phyloP scores from a whole-genome alignment of 1,140 invertebrate genomes.

The Linepithema humile region DNA sequence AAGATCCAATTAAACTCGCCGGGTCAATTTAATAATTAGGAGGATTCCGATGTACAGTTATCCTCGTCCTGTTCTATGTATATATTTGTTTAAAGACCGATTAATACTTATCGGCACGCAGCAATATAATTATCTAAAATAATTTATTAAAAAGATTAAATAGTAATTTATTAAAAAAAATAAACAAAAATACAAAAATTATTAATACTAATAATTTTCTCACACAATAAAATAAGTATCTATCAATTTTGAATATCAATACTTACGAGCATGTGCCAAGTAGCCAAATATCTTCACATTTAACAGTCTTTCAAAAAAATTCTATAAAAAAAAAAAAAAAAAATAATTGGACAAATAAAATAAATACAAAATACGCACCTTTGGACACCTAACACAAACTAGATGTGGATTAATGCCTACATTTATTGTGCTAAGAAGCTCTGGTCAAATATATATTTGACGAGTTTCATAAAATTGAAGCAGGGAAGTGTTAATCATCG shows the following conservation, averaged over 20 bases:
- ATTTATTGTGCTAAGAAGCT: too few relatives aligned
- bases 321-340: not conserved
- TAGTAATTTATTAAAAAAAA: not conserved
- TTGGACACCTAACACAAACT: too few relatives aligned
- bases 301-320: too few relatives aligned
- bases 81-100: not conserved
- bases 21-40: constrained; percentile 76
- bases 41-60: not conserved
- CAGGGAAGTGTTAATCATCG: too few relatives aligned
- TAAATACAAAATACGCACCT: not conserved
- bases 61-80: not conserved
- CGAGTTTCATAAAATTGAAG: not conserved
- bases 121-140: not conserved
- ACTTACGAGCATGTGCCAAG: too few relatives aligned
- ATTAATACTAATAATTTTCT: not conserved
- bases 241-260: too few relatives aligned
- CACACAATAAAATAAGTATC: too few relatives aligned
- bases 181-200: not conserved
- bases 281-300: too few relatives aligned
- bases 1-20: constrained; percentile 75
- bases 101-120: not conserved
- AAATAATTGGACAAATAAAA: too few relatives aligned
- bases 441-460: too few relatives aligned
- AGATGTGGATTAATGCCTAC: too few relatives aligned
- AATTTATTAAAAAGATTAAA: not conserved